Evolutionary conservation across 2,797 vertebrate species (phyloP), one percentile per base, ranked within the genome.

Genomic region (Acipenser ruthenus): DNA sequence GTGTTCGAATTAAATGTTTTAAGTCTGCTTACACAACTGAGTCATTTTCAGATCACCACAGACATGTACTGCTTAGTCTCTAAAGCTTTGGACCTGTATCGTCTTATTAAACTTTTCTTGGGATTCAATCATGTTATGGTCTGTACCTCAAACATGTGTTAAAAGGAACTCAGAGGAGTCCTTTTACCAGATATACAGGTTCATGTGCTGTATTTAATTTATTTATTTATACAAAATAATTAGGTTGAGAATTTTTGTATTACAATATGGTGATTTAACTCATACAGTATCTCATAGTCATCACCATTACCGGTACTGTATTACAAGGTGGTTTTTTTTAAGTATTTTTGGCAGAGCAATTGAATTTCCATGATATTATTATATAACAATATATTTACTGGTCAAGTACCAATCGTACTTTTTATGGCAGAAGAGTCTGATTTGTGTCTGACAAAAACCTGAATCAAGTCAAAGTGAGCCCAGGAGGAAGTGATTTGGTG

Each of bases 401-500:
- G 37, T 37, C 37, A 37, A 37, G 4, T 37, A 37, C 37, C 37
- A 37, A 37, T 1, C 23, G 4, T 37, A 37, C 5, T 4, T 37
- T 37, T 37, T 37, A 37, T 37, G 37, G 37, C 37, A 37, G 37
- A 37, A 37, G 37, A 37, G 37, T 37, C 37, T 1, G 37, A 37
- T 37, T 37, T 37, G 37, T 37, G 37, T 37, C 5, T 5, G 4
- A 37, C 37, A 37, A 37, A 37, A 58, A 75, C 70, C 68, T 60
- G 49, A 60, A 64, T 63, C 53, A 68, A 69, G 77, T 79, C 78
- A 77, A 72, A 64, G 63, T 64, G 71, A 66, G 74, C 80, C 73
- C 78, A 81, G 79, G 73, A 86, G 89, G 89, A 92, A 89, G 86
- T 86, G 87, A 88, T 88, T 88, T 90, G 85, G 89, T 87, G 82